Evolutionary conservation across 2,888 invertebrate genomes (phyloP), one percentile per base, ranked within the genome.

Genomic region (Agrypnus murinus): DNA sequence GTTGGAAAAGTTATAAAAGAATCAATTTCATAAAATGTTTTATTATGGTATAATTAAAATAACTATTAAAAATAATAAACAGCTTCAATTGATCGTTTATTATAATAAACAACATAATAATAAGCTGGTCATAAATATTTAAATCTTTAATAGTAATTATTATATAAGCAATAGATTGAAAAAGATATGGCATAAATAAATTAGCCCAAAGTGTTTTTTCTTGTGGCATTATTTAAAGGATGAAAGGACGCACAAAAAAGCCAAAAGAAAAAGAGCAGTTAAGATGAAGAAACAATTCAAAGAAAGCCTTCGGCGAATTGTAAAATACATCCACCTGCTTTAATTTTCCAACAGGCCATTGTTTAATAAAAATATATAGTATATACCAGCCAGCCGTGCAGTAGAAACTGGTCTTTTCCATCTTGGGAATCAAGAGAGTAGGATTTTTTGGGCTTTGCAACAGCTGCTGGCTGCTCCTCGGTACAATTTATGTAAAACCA

Each of bases 371-470:
- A 43, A 65, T 53, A 15, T n/a, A n/a, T n/a, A n/a, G n/a, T n/a
- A n/a, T n/a, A n/a, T n/a, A n/a, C n/a, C n/a, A n/a, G n/a, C n/a
- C 53, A 46, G 34, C 65, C 58, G 57, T 57, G 57, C 46, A 65
- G n/a, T n/a, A n/a, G 57, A 60, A 67, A 67, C 64, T 64, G 64
- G 69, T 69, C 65, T 57, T 63, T 40, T 34, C 69, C 69, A 65
- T 69, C 59, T 60, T 60, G 15, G 58, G 58, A 25, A 32, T 12
- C 14, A 15, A 48, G n/a, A n/a, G n/a, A n/a, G 48, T 15, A 15
- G 48, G 10, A 48, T 48, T 48, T 48, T 48, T 48, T 48, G n/a
- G 48, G 48, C 25, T 19, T 48, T 25, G 5, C 25, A 25, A 25
- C 14, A 40, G 48, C 48, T 25, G 48, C 17, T 25, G 19, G 25